Conservation (phyloP, 2,888 invertebrate species). For the Smittia aterrima region DNA sequence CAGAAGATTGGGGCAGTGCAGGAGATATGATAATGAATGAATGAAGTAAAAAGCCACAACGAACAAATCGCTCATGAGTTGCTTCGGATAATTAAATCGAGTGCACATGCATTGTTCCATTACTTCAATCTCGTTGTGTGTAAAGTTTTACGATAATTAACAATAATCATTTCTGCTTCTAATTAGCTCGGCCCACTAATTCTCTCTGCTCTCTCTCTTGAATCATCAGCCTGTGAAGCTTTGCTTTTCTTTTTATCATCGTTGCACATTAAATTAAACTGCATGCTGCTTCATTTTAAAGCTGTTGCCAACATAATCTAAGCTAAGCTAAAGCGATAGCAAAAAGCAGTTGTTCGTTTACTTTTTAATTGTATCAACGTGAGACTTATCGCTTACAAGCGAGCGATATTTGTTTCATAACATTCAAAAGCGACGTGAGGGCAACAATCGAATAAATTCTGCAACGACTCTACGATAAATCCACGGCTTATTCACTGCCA, state of each 20-base stretch:
- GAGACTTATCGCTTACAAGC: background rate
- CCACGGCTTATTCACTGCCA: no score
- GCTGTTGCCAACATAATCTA: background rate
- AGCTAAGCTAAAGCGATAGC: no score
- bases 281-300: background rate
- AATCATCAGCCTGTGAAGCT: constrained; percentile 30
- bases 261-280: background rate
- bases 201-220: background rate
- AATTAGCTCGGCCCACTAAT: constrained; percentile 39
- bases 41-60: background rate
- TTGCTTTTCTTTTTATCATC: background rate
- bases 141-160: constrained; percentile 35
- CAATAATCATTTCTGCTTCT: constrained; percentile 37
- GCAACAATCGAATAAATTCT: constrained; percentile 36
- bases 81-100: constrained; percentile 32
- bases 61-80: constrained; percentile 39
- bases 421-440: constrained; percentile 12
- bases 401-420: background rate
- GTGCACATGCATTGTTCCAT: constrained; percentile 29
- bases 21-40: background rate
- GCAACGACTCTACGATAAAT: background rate
- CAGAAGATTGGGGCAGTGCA: background rate
- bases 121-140: background rate
- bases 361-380: no score
- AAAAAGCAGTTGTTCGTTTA: no score